Evolutionary conservation across 2,888 invertebrate genomes (phyloP), one percentile per base, ranked within the genome.

Genomic region (Therioaphis trifolii): DNA sequence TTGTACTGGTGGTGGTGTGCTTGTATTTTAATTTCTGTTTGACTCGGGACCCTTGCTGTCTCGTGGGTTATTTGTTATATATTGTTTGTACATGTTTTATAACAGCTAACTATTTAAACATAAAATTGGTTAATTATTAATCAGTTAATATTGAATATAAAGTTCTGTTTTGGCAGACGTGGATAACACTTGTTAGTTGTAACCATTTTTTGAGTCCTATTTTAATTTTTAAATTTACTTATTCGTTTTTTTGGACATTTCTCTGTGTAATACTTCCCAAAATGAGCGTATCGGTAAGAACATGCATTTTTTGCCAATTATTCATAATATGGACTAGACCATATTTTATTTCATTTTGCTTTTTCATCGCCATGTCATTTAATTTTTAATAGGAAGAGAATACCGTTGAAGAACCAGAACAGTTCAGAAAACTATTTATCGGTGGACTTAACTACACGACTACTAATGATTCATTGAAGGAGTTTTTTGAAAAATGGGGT

Each of bases 391-490:
- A 82, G 80, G 71, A 24, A 18, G 80, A 82, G 52, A 82, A 82
- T 46, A 61, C 24, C 24, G 21, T 72, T 2, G 80, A 92, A 86
- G 94, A 94, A 88, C 94, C 94, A 0, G 96, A 96, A 88, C 94
- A 95, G 88, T 92, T 95, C 87, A 91, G 97, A 58, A 98, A 98
- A 88, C 90, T 98, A 79, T 98, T 98, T 88, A 97, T 98, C 88
- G 98, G 98, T n/a, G 98, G 98, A 15, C 90, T 98, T 79, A 97
- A 97, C 89, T 98, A 97, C 88, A 92, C 96, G 86, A 98, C 98
- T 9, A 95, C 95, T n/a, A 97, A 98, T 88, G 94, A 96, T 58
- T 95, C 96, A 12, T 89, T 98, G 35, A 96, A 96, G 88, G 93
- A 93, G 85, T 97, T 98, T 89, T 99, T 98, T 89, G 96, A 96